A percentile compares a stretch with the other conserved stretches of the same genome.
phyloP scores from a whole-genome alignment of 1,140 invertebrate species.

The Drosophila setifemur region DNA sequence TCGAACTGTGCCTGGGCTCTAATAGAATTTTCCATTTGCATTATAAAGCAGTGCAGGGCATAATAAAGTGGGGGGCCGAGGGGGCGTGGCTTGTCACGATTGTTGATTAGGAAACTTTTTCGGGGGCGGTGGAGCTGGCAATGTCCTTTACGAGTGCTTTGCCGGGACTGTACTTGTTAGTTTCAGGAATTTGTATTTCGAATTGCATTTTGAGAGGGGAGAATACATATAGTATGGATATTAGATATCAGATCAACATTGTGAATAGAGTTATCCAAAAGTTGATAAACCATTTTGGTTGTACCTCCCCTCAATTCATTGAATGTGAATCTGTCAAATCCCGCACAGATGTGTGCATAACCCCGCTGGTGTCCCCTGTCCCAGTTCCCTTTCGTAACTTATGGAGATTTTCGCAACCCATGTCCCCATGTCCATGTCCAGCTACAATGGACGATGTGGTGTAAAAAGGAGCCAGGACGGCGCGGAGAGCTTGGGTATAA shows the following conservation, averaged over 20 bases:
- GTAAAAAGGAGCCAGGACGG: no score
- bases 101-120: constrained; percentile 31
- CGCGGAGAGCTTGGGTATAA: constrained; percentile 26
- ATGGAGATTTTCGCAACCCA: constrained; percentile 3
- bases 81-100: neutral
- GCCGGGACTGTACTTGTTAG: constrained; percentile 17
- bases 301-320: no score
- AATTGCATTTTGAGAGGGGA: no score
- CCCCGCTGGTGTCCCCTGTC: neutral
- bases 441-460: no score
- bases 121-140: neutral
- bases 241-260: no score
- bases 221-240: no score
- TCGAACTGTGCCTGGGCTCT: constrained; percentile 13
- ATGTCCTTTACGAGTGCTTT: neutral
- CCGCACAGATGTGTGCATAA: no score
- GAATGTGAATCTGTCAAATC: constrained; percentile 3
- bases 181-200: no score
- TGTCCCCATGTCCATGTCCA: neutral
- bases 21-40: constrained; percentile 69
- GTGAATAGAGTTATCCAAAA: no score
- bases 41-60: constrained; percentile 48
- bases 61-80: neutral
- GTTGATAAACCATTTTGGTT: no score
- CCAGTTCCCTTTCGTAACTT: neutral